phyloP scores from a whole-genome alignment of 1,140 invertebrate genomes.

The Planococcus citri region DNA sequence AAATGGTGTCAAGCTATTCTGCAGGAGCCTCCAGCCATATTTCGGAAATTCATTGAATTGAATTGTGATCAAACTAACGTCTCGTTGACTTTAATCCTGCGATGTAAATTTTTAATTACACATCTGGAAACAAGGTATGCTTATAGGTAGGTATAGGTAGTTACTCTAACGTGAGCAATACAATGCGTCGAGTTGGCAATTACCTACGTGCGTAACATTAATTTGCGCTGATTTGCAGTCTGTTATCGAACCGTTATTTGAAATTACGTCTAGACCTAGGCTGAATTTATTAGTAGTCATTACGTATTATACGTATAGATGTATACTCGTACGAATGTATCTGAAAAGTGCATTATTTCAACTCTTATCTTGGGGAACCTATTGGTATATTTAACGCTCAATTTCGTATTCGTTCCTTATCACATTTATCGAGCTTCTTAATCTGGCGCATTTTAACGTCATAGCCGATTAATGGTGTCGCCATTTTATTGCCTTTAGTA shows the following conservation, averaged over 20 bases:
- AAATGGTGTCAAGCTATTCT: too few relatives aligned
- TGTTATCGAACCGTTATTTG: not conserved
- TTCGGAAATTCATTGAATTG: too few relatives aligned
- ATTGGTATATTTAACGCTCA: not conserved
- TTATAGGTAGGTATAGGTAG: too few relatives aligned
- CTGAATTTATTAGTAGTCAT: not conserved
- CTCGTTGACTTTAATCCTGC: too few relatives aligned
- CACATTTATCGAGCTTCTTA: not conserved
- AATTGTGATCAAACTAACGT: too few relatives aligned
- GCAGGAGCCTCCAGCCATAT: too few relatives aligned
- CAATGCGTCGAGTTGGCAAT: not conserved
- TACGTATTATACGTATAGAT: not conserved
- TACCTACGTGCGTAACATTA: conserved; percentile 6
- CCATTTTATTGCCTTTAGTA: too few relatives aligned
- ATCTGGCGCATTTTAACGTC: not conserved
- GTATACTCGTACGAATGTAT: too few relatives aligned
- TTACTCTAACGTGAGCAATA: not conserved
- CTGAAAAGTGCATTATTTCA: conserved; percentile 3
- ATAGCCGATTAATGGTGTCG: not conserved
- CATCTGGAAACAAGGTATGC: too few relatives aligned
- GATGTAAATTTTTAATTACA: not conserved
- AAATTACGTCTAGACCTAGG: conserved; percentile 2
- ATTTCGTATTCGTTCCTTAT: not conserved
- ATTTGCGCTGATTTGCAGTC: not conserved
- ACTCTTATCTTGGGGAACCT: not conserved